A percentile compares a stretch with the other conserved stretches of the same genome.
Conservation (phyloP, 2,113 vertebrate genomes). For the Origma solitaria region DNA sequence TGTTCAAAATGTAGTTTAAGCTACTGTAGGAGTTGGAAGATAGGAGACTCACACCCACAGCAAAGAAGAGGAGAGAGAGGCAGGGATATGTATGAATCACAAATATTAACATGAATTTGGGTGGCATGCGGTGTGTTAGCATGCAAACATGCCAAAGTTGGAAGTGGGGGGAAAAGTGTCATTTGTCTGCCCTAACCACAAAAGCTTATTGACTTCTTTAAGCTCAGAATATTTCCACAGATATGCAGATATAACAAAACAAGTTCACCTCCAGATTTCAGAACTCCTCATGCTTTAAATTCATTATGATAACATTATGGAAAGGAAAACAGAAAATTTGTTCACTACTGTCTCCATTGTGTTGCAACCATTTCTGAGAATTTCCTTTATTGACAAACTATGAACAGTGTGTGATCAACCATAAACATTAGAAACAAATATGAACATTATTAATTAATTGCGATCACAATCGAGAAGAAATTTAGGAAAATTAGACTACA, state of each 20-base stretch:
- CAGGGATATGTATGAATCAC: background rate
- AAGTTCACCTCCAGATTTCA: slow-evolving; percentile 14
- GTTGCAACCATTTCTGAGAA: background rate
- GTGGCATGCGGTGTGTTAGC: background rate
- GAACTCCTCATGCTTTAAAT: background rate
- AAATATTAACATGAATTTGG: slow-evolving; percentile 28
- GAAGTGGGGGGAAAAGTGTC: background rate
- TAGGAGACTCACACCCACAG: background rate
- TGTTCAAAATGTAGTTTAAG: background rate
- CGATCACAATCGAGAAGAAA: background rate
- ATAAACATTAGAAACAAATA: background rate
- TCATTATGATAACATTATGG: background rate
- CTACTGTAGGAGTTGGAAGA: background rate
- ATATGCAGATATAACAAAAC: slow-evolving; percentile 27
- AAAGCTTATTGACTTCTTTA: background rate
- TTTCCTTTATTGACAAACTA: background rate
- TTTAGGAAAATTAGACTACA: background rate
- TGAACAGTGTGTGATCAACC: background rate
- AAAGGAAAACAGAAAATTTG: background rate
- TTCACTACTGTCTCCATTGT: background rate
- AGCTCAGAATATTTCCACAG: background rate
- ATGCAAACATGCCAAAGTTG: background rate
- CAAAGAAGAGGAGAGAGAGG: background rate
- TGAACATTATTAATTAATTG: background rate
- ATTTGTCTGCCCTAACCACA: background rate